These are phyloP conservation scores for Scrobipalpa atriplicella DNA, from an alignment of 2,888 invertebrate species.

Conservation along the genomic window DNA sequence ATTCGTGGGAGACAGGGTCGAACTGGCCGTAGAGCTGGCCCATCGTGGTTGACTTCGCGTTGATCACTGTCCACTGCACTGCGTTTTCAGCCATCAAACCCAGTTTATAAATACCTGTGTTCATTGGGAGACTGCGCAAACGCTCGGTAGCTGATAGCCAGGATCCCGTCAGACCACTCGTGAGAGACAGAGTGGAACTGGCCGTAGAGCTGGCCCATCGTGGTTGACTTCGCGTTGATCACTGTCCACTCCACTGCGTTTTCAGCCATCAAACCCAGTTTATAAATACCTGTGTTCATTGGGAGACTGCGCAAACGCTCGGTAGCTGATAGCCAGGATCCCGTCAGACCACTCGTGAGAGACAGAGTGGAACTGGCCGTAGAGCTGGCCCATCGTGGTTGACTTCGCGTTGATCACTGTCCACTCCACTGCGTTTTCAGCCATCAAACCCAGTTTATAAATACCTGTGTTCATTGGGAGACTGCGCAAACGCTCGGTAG, in stretches of 20 bases:
- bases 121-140: slow-evolving; percentile 88
- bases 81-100: no score
- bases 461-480: slow-evolving; percentile 87
- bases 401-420: slow-evolving; percentile 96
- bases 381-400: slow-evolving; percentile 97
- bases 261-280: no score
- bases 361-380: slow-evolving; percentile 96
- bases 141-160: slow-evolving; percentile 91
- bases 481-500: slow-evolving; percentile 91
- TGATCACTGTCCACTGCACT: no score
- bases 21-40: slow-evolving; percentile 98
- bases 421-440: slow-evolving; percentile 89
- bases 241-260: no score
- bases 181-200: slow-evolving; percentile 97
- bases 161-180: slow-evolving; percentile 96
- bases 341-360: slow-evolving; percentile 98
- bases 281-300: slow-evolving; percentile 85
- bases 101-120: slow-evolving; percentile 39
- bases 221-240: no score
- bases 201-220: slow-evolving; percentile 97
- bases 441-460: slow-evolving; percentile 79
- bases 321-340: slow-evolving; percentile 91
- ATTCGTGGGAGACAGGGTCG: slow-evolving; percentile 96
- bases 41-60: slow-evolving; percentile 94
- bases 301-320: slow-evolving; percentile 89